Percentiles rank a stretch among this genome's conserved stretches.
These are phyloP conservation scores for Papilio protenor DNA, from an alignment of 2,888 invertebrate species.

Conservation along the genomic window DNA sequence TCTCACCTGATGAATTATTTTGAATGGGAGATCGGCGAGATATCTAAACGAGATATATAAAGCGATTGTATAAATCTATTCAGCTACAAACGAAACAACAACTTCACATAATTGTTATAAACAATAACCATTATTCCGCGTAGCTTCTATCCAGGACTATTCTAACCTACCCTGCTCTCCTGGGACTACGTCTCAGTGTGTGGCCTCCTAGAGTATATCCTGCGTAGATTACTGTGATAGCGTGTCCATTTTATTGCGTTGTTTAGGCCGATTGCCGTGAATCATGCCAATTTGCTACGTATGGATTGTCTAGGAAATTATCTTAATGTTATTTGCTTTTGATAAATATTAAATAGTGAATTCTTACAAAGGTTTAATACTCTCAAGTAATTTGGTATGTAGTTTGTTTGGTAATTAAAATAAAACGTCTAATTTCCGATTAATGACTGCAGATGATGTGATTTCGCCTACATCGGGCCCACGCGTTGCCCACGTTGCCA, in stretches of 20 bases:
- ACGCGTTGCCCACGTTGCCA: constrained; percentile 35
- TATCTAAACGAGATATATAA: too few species aligned
- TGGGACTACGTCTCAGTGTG: constrained; percentile 14
- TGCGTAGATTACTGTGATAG: neutral
- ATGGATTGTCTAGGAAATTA: neutral
- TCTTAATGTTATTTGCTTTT: neutral
- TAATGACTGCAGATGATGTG: constrained; percentile 14
- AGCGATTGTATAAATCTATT: too few species aligned
- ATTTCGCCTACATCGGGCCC: constrained; percentile 17
- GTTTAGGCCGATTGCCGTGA: neutral
- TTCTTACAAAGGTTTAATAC: neutral
- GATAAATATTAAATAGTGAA: neutral
- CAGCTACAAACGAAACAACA: neutral
- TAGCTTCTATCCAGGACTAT: neutral
- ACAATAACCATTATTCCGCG: constrained; percentile 2
- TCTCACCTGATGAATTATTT: constrained; percentile 33
- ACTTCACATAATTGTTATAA: neutral
- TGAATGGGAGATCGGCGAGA: neutral
- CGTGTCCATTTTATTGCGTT: neutral
- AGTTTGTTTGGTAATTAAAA: neutral
- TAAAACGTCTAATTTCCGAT: neutral
- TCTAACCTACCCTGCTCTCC: neutral
- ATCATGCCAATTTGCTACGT: constrained; percentile 6
- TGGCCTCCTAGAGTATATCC: neutral
- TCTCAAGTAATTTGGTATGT: neutral